Evolutionary conservation across 2,797 vertebrate species (phyloP).

Genomic region (Melanotaenia nigrans): DNA sequence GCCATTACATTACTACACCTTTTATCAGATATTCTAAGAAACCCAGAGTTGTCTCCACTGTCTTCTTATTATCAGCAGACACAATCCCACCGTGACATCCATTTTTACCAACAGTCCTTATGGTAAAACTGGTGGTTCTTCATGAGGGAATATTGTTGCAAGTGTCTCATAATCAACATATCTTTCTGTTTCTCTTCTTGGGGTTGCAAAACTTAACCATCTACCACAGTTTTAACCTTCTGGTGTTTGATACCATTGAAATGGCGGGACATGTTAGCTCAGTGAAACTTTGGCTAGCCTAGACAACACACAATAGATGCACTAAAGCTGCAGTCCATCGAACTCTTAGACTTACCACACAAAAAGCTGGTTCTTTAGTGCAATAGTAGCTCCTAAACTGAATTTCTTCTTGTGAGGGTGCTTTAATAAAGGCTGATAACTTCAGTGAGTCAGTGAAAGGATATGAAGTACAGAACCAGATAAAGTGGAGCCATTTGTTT

Average conservation of each 20-base stretch:
- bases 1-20: background rate
- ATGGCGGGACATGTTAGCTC: slow-evolving; percentile 8
- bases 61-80: background rate
- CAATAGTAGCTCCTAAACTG: slow-evolving; percentile 13
- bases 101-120: background rate
- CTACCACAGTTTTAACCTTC: background rate
- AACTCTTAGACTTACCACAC: background rate
- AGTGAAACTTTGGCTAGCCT: background rate
- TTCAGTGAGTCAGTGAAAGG: slow-evolving; percentile 9
- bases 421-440: slow-evolving; percentile 24
- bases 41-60: background rate
- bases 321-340: slow-evolving; percentile 6
- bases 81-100: background rate
- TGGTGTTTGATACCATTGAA: background rate
- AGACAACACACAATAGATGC: background rate
- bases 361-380: background rate
- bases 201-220: background rate
- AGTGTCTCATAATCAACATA: background rate
- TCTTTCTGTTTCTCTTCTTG: background rate
- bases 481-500: slow-evolving; percentile 60
- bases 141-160: background rate
- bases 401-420: slow-evolving; percentile 2
- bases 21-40: background rate
- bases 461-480: slow-evolving; percentile 35
- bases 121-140: background rate